Evolutionary conservation across 2,113 vertebrate genomes (phyloP).

Genomic region (Microcebus ravelobensis): DNA sequence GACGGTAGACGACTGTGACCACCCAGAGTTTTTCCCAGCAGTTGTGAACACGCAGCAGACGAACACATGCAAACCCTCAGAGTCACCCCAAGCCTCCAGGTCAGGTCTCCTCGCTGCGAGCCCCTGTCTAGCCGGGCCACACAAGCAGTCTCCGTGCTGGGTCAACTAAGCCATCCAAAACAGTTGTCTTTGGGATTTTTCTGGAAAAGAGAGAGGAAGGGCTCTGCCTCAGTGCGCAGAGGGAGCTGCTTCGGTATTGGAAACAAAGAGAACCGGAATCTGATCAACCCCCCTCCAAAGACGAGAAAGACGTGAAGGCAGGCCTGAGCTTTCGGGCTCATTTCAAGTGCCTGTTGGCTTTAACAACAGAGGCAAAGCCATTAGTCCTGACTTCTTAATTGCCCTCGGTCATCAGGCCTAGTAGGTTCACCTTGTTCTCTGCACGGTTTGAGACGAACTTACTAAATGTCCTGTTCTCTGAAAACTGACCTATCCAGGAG

Average conservation of each 20-base stretch:
- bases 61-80: accelerated
- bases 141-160: neutral
- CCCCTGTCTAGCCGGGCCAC: neutral
- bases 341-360: neutral
- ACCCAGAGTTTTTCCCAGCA: neutral
- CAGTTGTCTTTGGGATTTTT: neutral
- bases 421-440: neutral
- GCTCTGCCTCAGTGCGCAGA: neutral
- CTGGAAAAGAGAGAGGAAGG: neutral
- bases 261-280: neutral
- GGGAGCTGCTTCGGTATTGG: neutral
- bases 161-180: neutral
- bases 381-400: neutral
- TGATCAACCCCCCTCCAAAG: neutral
- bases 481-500: neutral
- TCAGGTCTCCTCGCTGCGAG: neutral
- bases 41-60: neutral
- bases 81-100: neutral
- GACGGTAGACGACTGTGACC: neutral
- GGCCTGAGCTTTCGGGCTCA: neutral
- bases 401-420: neutral
- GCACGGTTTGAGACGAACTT: neutral
- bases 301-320: neutral
- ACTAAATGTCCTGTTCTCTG: neutral
- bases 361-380: neutral